These are phyloP conservation scores for Xestia ashworthii DNA, from an alignment of 2,888 invertebrate species.

Conservation along the genomic window DNA sequence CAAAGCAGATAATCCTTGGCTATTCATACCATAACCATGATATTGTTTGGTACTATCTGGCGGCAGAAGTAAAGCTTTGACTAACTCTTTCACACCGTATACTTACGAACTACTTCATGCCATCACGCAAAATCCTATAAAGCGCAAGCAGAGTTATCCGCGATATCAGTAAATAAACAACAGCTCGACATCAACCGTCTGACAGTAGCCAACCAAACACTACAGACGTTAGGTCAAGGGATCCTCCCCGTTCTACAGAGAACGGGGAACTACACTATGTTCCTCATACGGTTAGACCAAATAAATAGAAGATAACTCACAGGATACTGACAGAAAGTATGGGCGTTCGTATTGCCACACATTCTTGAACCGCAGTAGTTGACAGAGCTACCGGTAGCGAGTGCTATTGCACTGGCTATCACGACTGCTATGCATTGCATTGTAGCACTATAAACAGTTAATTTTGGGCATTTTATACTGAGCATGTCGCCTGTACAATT, in stretches of 20 bases:
- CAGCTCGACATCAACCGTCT: not conserved
- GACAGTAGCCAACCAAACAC: not conserved
- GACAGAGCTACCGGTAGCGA: constrained; percentile 59
- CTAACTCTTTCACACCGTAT: not conserved
- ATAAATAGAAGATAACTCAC: constrained; percentile 71
- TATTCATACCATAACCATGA: no score
- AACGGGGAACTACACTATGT: not conserved
- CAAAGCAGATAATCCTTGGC: no score
- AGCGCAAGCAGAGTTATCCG: not conserved
- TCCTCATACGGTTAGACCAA: not conserved
- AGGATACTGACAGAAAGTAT: constrained; percentile 83
- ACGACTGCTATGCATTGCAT: constrained; percentile 70
- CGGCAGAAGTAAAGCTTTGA: no score
- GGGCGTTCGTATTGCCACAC: constrained; percentile 79
- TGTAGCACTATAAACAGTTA: constrained; percentile 67
- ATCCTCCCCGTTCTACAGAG: not conserved
- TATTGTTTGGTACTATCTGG: no score
- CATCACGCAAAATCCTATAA: not conserved
- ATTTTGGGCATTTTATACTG: constrained; percentile 70
- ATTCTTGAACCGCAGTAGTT: constrained; percentile 84
- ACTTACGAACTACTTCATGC: not conserved
- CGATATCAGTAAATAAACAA: not conserved
- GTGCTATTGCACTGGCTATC: constrained; percentile 50
- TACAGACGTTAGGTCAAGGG: not conserved
- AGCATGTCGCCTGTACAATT: constrained; percentile 57